A percentile compares a stretch with the other conserved stretches of the same genome.
These are phyloP conservation scores for Choloepus hoffmanni DNA, from an alignment of 2,113 vertebrate species.

Conservation along the genomic window DNA sequence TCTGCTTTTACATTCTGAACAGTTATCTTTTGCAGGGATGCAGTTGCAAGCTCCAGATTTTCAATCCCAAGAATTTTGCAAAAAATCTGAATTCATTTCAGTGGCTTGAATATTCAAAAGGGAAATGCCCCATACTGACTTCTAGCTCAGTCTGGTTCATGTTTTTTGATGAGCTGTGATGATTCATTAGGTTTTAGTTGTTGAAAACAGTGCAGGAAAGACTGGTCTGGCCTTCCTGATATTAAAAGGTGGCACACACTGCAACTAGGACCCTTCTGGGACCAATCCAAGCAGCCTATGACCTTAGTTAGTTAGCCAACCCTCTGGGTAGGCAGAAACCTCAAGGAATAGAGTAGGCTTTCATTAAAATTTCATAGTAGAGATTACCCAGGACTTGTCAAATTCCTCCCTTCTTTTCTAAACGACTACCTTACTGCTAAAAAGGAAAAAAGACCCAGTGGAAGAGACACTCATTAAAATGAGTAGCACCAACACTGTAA, in stretches of 20 bases:
- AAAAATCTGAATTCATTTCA: background rate
- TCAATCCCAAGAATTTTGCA: conserved; percentile 43
- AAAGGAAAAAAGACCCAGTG: background rate
- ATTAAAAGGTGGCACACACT: background rate
- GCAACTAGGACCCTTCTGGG: background rate
- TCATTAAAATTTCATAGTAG: background rate
- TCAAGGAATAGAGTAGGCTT: background rate
- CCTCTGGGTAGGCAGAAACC: background rate
- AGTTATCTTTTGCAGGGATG: background rate
- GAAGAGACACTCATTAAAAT: background rate
- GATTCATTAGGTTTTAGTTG: background rate
- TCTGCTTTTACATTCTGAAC: conserved; percentile 30
- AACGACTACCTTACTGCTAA: background rate
- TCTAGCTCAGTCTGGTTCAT: background rate
- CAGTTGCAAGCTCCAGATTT: conserved; percentile 18
- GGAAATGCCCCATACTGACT: background rate
- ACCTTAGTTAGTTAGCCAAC: background rate
- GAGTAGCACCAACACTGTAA: background rate
- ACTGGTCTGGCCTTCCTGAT: background rate
- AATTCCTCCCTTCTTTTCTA: conserved; percentile 7
- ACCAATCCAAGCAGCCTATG: background rate
- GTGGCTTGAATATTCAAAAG: background rate
- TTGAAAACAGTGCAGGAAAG: conserved; percentile 28
- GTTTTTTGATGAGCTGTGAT: background rate
- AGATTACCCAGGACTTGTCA: background rate